phyloP scores from a whole-genome alignment of 2,797 vertebrate species.

The Microchirus variegatus region DNA sequence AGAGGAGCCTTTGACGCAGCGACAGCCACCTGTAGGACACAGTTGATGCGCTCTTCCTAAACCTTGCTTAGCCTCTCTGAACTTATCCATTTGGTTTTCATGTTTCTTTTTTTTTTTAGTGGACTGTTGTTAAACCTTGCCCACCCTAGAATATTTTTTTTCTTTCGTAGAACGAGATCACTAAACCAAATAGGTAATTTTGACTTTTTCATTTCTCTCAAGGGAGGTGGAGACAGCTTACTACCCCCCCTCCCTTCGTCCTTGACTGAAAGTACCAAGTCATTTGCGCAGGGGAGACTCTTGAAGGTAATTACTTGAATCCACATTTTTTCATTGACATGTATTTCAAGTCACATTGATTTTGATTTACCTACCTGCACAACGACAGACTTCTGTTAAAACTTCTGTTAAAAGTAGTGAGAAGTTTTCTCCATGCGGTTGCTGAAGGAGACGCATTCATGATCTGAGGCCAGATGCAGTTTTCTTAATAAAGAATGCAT shows the following conservation, averaged over 20 bases:
- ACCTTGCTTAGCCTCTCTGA: conserved; percentile 42
- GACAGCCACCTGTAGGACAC: conserved; percentile 57
- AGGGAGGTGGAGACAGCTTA: conserved; percentile 66
- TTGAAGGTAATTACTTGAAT: conserved; percentile 79
- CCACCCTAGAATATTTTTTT: not conserved
- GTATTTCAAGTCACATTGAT: conserved; percentile 1
- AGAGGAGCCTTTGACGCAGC: conserved; percentile 62
- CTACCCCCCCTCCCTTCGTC: conserved; percentile 48
- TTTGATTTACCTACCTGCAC: not conserved
- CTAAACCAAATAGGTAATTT: conserved; percentile 38
- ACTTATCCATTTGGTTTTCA: conserved; percentile 1
- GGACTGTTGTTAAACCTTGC: conserved; percentile 12
- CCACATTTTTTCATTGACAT: conserved; percentile 5
- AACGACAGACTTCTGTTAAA: too few species aligned
- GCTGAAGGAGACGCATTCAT: not conserved
- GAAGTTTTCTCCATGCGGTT: too few species aligned
- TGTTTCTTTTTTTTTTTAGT: not conserved
- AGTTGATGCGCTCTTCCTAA: conserved; percentile 55
- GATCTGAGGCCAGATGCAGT: not conserved
- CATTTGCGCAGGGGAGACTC: conserved; percentile 71
- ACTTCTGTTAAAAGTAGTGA: too few species aligned
- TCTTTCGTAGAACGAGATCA: conserved; percentile 6
- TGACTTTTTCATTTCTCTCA: conserved; percentile 43
- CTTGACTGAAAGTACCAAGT: conserved; percentile 58
- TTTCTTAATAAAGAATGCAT: too few species aligned